Evolutionary conservation across 2,888 invertebrate species (phyloP).

Genomic region (Epistrophe eligans): DNA sequence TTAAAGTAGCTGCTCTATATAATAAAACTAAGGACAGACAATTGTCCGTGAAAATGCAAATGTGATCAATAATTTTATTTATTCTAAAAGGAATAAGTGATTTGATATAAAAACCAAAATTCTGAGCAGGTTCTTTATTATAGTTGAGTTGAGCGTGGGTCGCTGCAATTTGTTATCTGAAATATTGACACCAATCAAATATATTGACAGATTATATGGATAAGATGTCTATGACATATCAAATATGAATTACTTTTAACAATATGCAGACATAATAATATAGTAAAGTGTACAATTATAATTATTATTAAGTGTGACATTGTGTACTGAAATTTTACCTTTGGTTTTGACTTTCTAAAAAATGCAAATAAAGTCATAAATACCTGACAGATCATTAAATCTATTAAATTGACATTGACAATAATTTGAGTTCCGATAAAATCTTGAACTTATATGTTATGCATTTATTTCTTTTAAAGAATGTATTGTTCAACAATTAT

Average conservation of each 20-base stretch:
- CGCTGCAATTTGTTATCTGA: too few relatives aligned
- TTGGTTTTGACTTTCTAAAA: slow-evolving; percentile 12
- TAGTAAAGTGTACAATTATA: too few relatives aligned
- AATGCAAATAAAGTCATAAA: neutral
- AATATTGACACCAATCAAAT: too few relatives aligned
- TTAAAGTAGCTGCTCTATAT: too few relatives aligned
- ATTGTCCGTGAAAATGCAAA: too few relatives aligned
- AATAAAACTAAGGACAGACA: too few relatives aligned
- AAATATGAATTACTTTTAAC: neutral
- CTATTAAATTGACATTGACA: neutral
- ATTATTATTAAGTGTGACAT: neutral
- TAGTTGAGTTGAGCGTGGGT: too few relatives aligned
- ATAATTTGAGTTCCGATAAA: neutral
- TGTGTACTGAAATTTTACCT: neutral
- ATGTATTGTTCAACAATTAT: slow-evolving; percentile 7
- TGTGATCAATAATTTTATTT: too few relatives aligned
- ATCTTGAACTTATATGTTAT: neutral
- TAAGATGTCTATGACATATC: neutral
- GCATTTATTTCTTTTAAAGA: neutral
- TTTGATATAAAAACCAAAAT: too few relatives aligned
- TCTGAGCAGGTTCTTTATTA: too few relatives aligned
- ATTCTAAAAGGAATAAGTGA: too few relatives aligned
- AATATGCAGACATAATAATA: neutral
- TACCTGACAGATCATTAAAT: slow-evolving; percentile 5
- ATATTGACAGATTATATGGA: neutral